Conservation (phyloP, 2,113 vertebrate genomes). For the Machaerirhynchus nigripectus region DNA sequence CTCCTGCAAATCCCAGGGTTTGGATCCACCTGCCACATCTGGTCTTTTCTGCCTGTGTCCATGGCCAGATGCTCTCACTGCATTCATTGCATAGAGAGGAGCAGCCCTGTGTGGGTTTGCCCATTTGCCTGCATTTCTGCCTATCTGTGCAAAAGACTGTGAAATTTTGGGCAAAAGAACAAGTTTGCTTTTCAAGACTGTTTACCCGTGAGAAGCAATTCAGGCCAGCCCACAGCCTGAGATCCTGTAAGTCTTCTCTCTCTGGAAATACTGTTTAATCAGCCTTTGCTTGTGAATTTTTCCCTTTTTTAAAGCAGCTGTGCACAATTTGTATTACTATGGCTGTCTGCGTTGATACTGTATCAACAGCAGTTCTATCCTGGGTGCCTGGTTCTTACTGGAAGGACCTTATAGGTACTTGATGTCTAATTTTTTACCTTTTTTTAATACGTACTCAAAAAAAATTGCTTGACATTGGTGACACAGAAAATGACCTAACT, state of each 20-base stretch:
- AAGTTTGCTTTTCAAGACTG: background rate
- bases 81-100: background rate
- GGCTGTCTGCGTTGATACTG: background rate
- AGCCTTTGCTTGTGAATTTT: background rate
- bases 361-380: background rate
- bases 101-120: background rate
- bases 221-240: background rate
- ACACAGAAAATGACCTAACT: background rate
- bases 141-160: background rate
- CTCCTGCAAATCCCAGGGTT: background rate
- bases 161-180: background rate
- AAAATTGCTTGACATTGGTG: background rate
- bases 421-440: background rate
- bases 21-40: background rate
- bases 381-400: background rate
- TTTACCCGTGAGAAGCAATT: background rate
- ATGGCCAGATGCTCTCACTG: background rate
- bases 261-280: background rate
- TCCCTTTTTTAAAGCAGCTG: background rate
- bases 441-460: background rate
- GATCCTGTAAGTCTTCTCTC: background rate
- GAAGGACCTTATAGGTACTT: background rate
- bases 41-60: background rate
- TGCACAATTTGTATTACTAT: background rate
- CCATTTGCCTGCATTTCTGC: accelerated